Conservation (phyloP, 2,113 vertebrate genomes). For the Microcebus tavaratra region DNA sequence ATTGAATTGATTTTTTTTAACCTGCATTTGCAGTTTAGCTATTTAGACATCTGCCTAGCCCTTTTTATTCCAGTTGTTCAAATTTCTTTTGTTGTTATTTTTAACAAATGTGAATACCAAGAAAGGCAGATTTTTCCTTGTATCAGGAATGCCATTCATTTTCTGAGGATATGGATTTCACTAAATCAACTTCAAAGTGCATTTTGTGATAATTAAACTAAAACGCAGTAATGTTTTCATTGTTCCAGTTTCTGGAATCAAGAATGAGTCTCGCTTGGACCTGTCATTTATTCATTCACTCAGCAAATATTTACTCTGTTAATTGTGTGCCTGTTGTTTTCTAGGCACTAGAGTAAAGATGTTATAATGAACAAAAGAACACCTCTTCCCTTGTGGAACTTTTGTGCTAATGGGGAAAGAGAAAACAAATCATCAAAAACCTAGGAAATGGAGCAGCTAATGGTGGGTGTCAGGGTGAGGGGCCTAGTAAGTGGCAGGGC, state of each 20-base stretch:
- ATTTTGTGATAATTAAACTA: not conserved
- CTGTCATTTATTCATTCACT: not conserved
- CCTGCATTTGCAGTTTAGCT: constrained; percentile 23
- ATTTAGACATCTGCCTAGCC: constrained; percentile 15
- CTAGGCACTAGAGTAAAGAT: not conserved
- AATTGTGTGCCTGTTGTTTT: not conserved
- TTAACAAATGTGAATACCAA: not conserved
- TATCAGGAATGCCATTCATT: not conserved
- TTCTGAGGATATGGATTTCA: not conserved
- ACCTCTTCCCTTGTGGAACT: not conserved
- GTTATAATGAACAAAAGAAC: not conserved
- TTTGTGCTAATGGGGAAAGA: not conserved
- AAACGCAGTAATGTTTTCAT: not conserved
- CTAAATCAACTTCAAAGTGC: not conserved
- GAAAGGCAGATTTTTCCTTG: not conserved
- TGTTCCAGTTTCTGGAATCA: not conserved
- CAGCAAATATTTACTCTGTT: not conserved
- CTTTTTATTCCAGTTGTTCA: constrained; percentile 10
- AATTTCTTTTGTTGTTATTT: constrained; percentile 5
- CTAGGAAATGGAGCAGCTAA: not conserved
- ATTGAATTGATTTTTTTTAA: constrained; percentile 61
- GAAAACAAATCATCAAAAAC: not conserved
- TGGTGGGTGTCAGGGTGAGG: not conserved
- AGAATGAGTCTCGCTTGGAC: not conserved
- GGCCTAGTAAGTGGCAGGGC: not conserved